Base-by-base conservation (phyloP, 1,140 invertebrate genomes). In the Diploscapter pachys region DNA sequence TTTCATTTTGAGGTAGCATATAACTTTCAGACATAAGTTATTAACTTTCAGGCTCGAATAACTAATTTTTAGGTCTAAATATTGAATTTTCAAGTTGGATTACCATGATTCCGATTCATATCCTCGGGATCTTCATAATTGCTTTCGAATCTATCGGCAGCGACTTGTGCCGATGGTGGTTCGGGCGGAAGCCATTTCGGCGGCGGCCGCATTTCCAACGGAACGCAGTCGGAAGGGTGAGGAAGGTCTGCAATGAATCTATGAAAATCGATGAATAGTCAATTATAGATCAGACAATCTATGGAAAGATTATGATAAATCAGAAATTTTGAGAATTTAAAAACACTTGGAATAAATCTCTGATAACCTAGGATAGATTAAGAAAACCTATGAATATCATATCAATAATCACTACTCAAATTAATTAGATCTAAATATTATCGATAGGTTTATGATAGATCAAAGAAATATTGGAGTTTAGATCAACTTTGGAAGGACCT, bases 91-190 rank as follows among this genome's bases (percentile, higher is more conserved):
- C 13, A 67, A 67, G 48, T 3, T 55, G 8, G 3, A 70, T 59
- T 59, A 51, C 68, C 68, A 52, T 59, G 68, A 61, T 52, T 70
- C 63, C 68, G 55, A 8, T 54, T 54, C 62, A 72, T 4, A 49
- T 66, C 54, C 57, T 74, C 73, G 3, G 73, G 73, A 55, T 74
- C 73, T 48, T 74, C 73, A 57, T 74, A 74, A 50, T 74, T 64
- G 53, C 70, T 74, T 49, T 65, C 64, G 73, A 69, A 74, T 13
- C 70, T 67, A 31, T 74, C 31, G 31, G 31, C 31, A 31, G 73
- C 63, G 50, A 55, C 2, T 68, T 68, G 66, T 68, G 52, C 66
- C 31, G 31, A 31, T 31, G 66, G 66, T 0, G 66, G 66, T 55
- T 55, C 53, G 6, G 66, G 66, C 1, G 66, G 66, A 11, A 55